Conservation (phyloP, 1,140 invertebrate species). For the Saccostrea cuccullata region DNA sequence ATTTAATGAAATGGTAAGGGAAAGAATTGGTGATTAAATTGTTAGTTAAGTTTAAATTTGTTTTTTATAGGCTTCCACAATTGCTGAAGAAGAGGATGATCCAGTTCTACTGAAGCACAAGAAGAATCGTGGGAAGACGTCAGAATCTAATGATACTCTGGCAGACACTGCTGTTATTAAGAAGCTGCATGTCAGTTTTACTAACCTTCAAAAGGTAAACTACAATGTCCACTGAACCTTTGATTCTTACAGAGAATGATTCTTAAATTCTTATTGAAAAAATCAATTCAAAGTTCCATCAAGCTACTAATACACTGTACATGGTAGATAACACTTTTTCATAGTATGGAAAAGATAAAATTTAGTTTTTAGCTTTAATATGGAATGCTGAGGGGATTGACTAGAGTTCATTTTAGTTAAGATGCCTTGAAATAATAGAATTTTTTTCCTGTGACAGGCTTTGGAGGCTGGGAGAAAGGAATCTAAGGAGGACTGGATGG, state of each 20-base stretch:
- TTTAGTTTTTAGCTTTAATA: background rate
- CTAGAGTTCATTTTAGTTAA: too few relatives aligned
- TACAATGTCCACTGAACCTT: background rate
- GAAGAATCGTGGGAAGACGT: constrained; percentile 60
- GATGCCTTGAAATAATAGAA: background rate
- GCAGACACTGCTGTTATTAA: constrained; percentile 75
- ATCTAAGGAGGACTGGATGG: constrained; percentile 98
- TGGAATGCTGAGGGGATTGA: background rate
- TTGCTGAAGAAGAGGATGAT: constrained; percentile 78
- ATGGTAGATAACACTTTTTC: too few relatives aligned
- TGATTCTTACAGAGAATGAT: too few relatives aligned
- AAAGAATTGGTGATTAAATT: background rate
- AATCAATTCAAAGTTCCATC: too few relatives aligned
- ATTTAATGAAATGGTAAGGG: background rate
- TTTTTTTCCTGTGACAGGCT: constrained; percentile 79
- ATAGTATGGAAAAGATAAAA: background rate
- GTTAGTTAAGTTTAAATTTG: background rate
- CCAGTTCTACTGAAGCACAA: constrained; percentile 72
- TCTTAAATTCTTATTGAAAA: too few relatives aligned
- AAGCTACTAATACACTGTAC: too few relatives aligned
- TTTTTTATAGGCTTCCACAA: constrained; percentile 69
- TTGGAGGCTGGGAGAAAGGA: constrained; percentile 94
- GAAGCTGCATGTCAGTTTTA: constrained; percentile 88
- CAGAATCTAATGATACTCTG: constrained; percentile 61
- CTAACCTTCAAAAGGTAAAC: constrained; percentile 86